Percentiles rank a stretch among this genome's conserved stretches.
Conservation (phyloP, 35 echinoderm and acorn worm genomes). For the Apostichopus californicus region DNA sequence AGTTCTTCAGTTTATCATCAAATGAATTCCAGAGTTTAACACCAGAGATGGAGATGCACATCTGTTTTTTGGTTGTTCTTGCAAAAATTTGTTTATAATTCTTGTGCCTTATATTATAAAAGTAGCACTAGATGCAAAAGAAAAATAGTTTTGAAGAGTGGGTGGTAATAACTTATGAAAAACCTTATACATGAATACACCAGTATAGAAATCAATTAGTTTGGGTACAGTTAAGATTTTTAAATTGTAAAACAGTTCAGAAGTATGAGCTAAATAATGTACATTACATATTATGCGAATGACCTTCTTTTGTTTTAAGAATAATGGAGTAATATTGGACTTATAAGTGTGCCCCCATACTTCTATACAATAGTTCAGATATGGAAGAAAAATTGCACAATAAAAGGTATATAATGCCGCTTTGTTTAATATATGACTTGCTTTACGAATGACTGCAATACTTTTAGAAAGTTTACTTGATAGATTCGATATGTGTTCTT, state of each 20-base stretch:
- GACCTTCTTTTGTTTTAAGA: no score
- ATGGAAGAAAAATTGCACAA: neutral
- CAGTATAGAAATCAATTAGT: no score
- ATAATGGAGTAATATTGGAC: neutral
- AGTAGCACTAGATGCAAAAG: neutral
- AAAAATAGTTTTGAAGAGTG: neutral
- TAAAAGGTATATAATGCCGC: no score
- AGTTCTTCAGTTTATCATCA: no score
- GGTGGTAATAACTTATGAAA: neutral
- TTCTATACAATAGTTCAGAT: no score
- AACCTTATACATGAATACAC: no score
- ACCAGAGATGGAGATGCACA: no score
- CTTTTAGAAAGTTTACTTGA: neutral
- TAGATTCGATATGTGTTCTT: neutral
- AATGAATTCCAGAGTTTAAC: no score
- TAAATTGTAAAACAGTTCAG: neutral
- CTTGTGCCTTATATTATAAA: conserved; percentile 28
- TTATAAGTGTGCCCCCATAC: no score
- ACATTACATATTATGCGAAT: neutral
- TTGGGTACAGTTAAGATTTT: neutral
- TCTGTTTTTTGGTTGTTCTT: neutral
- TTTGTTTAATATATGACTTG: neutral
- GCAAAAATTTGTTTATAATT: neutral
- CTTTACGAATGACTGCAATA: neutral
- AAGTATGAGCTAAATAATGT: neutral